phyloP scores from a whole-genome alignment of 2,888 invertebrate genomes.

The Eugnorisma glareosa region DNA sequence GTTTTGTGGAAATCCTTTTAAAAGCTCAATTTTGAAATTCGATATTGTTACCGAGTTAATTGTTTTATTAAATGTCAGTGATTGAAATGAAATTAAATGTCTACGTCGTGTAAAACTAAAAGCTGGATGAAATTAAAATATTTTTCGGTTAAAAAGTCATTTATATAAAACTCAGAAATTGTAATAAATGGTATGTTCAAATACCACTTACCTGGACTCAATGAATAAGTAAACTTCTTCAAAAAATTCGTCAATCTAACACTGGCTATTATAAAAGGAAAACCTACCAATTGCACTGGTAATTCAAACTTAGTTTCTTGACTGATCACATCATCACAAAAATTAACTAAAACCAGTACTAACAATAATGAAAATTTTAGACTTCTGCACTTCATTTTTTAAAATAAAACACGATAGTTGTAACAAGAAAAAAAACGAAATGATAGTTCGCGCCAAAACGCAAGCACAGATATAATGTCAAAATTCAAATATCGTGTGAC shows the following conservation, averaged over 20 bases:
- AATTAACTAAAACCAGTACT: constrained; percentile 45
- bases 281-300: constrained; percentile 95
- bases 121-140: not conserved
- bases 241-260: constrained; percentile 95
- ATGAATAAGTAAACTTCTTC: constrained; percentile 95
- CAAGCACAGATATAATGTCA: constrained; percentile 41
- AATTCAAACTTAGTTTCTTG: constrained; percentile 81
- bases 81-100: constrained; percentile 2
- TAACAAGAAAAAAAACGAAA: not conserved
- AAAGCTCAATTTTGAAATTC: constrained; percentile 15
- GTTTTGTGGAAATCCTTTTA: not conserved
- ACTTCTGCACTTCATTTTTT: constrained; percentile 57
- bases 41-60: not conserved
- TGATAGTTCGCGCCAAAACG: constrained; percentile 28
- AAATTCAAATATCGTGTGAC: constrained; percentile 56
- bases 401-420: constrained; percentile 7
- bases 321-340: constrained; percentile 49
- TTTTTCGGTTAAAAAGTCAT: not conserved
- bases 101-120: not conserved
- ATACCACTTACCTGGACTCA: constrained; percentile 93
- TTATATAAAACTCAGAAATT: not conserved
- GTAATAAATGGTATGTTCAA: not conserved
- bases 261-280: constrained; percentile 95
- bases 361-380: constrained; percentile 29
- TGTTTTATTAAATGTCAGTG: constrained; percentile 20